Conservation (phyloP, 2,888 invertebrate genomes). For the Ypsolopha scabrella region DNA sequence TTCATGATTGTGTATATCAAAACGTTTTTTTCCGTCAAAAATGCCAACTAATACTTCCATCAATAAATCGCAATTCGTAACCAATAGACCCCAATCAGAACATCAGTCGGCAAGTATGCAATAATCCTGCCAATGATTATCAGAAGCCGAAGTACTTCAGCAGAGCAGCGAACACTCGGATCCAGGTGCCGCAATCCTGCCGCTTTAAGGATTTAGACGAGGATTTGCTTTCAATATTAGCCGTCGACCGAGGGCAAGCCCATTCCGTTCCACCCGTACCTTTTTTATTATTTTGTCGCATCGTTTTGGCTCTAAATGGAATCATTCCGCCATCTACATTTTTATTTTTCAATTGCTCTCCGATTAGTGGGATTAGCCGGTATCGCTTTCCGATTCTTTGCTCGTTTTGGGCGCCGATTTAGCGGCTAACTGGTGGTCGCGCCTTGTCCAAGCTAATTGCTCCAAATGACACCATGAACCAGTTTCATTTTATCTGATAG, state of each 20-base stretch:
- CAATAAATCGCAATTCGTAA: not conserved
- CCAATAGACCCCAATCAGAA: not conserved
- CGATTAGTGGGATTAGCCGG: constrained; percentile 69
- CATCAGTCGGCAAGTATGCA: constrained; percentile 17
- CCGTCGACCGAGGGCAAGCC: constrained; percentile 52
- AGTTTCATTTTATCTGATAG: not conserved
- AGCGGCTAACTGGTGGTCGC: constrained; percentile 38
- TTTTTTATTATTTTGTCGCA: constrained; percentile 71
- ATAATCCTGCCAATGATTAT: constrained; percentile 66
- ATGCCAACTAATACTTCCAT: not conserved
- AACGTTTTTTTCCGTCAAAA: too few species aligned
- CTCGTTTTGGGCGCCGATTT: constrained; percentile 55
- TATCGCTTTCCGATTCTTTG: constrained; percentile 67
- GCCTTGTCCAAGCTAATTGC: constrained; percentile 27
- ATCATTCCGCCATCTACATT: constrained; percentile 70
- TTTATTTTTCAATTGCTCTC: constrained; percentile 71
- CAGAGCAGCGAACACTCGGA: constrained; percentile 25
- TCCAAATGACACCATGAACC: constrained; percentile 10
- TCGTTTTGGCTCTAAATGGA: constrained; percentile 69
- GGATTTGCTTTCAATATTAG: constrained; percentile 73
- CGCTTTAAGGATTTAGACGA: constrained; percentile 70
- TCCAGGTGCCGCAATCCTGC: constrained; percentile 65
- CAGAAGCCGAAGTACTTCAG: constrained; percentile 17
- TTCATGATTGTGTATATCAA: too few species aligned
- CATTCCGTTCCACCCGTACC: constrained; percentile 53